These are phyloP conservation scores for Parasteatoda tepidariorum DNA, from an alignment of 1,140 invertebrate genomes.

Conservation along the genomic window DNA sequence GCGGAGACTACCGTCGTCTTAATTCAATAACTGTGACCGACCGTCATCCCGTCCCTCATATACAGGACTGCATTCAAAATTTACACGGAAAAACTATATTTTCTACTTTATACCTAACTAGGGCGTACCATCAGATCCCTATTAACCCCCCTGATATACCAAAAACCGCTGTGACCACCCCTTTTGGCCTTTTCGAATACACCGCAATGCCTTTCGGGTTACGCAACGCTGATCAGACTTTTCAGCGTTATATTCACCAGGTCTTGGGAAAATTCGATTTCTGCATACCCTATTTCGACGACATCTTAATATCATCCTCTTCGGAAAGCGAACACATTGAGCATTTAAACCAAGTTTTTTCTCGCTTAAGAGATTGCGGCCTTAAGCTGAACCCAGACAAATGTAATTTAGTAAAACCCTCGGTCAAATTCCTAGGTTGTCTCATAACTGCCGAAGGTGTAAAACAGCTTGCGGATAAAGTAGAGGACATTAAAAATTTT, in stretches of 20 bases:
- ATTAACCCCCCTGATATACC: conserved; percentile 36
- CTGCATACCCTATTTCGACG: conserved; percentile 66
- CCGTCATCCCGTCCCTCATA: conserved; percentile 67
- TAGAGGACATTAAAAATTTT: conserved; percentile 67
- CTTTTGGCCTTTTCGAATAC: conserved; percentile 68
- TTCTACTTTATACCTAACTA: conserved; percentile 51
- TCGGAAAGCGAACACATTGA: conserved; percentile 62
- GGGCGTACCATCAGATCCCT: conserved; percentile 63
- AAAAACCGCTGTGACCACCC: conserved; percentile 63
- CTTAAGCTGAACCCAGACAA: conserved; percentile 64
- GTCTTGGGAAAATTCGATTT: conserved; percentile 68
- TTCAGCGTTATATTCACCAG: conserved; percentile 1
- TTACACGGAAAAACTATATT: conserved; percentile 55
- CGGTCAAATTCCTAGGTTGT: conserved; percentile 65
- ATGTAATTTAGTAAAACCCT: conserved; percentile 14
- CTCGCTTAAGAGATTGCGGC: conserved; percentile 63
- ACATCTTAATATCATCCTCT: conserved; percentile 65
- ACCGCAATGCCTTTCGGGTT: conserved; percentile 54
- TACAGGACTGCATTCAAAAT: conserved; percentile 61
- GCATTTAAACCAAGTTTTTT: conserved; percentile 67
- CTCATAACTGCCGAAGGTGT: conserved; percentile 65
- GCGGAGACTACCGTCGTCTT: conserved; percentile 70
- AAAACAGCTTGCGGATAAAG: conserved; percentile 64
- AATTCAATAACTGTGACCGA: conserved; percentile 70
- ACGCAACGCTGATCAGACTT: too few species aligned